A percentile compares a stretch with the other conserved stretches of the same genome.
phyloP scores from a whole-genome alignment of 2,113 vertebrate genomes.

The Channa maculata region DNA sequence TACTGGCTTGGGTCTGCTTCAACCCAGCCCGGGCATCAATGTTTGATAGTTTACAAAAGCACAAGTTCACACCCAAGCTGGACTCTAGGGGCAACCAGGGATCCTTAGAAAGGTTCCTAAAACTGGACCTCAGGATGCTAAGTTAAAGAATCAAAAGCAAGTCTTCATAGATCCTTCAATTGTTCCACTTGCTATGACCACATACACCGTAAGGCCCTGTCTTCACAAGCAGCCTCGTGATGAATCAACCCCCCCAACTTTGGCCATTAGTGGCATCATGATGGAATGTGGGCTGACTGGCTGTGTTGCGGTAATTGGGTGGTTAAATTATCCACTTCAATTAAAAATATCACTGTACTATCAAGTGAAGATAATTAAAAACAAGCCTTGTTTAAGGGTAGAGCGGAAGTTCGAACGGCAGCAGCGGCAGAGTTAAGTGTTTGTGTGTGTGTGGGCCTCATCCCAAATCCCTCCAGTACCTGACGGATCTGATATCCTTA shows the following conservation, averaged over 20 bases:
- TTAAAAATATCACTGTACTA: slow-evolving; percentile 28
- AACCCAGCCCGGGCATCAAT: slow-evolving; percentile 57
- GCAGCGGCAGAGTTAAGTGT: neutral
- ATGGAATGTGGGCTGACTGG: slow-evolving; percentile 7
- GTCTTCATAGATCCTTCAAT: no score
- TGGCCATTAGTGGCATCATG: slow-evolving; percentile 44
- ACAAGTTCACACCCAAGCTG: slow-evolving; percentile 50
- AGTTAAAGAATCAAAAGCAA: neutral
- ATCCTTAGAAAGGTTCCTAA: neutral
- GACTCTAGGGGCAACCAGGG: slow-evolving; percentile 29
- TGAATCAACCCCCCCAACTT: slow-evolving; percentile 41
- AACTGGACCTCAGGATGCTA: neutral
- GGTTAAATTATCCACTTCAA: slow-evolving; percentile 38
- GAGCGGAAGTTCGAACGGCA: slow-evolving; percentile 34
- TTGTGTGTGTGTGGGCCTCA: slow-evolving; percentile 21
- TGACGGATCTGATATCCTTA: slow-evolving; percentile 63
- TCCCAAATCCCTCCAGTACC: slow-evolving; percentile 58
- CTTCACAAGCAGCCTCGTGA: slow-evolving; percentile 26
- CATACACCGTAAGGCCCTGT: no score
- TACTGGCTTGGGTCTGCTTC: slow-evolving; percentile 29
- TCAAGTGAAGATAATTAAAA: slow-evolving; percentile 62
- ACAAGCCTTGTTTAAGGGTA: slow-evolving; percentile 47
- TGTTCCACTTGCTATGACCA: no score
- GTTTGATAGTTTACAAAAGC: slow-evolving; percentile 58
- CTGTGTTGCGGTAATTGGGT: slow-evolving; percentile 60